phyloP scores from a whole-genome alignment of 1,140 invertebrate species.

The Nasonia longicornis region DNA sequence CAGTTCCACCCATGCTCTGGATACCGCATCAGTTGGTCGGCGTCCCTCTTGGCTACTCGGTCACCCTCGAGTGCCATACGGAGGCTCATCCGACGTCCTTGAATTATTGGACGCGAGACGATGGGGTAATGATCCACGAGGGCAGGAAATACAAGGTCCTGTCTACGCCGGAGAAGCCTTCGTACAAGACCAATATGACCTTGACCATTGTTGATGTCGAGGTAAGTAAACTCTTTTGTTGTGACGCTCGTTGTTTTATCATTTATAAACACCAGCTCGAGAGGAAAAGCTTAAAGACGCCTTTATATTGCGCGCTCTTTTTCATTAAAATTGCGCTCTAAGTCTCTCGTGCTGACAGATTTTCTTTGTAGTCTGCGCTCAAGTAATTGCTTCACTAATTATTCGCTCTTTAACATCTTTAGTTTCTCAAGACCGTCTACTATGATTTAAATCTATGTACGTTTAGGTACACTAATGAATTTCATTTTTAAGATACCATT shows the following conservation, averaged over 20 bases:
- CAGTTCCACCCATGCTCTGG: slow-evolving; percentile 91
- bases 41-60: slow-evolving; percentile 81
- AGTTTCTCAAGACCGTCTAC: neutral
- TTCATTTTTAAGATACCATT: no score
- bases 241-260: neutral
- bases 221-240: slow-evolving; percentile 57
- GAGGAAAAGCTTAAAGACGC: neutral
- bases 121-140: slow-evolving; percentile 90
- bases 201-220: slow-evolving; percentile 81
- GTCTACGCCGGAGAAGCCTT: slow-evolving; percentile 67
- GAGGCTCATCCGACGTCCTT: slow-evolving; percentile 91
- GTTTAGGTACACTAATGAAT: neutral
- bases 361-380: neutral
- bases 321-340: no score
- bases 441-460: neutral
- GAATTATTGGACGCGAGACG: slow-evolving; percentile 91
- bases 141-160: slow-evolving; percentile 81
- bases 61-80: slow-evolving; percentile 88
- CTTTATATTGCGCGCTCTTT: no score
- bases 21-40: slow-evolving; percentile 92
- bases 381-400: neutral
- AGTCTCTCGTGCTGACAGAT: neutral
- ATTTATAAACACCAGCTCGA: neutral
- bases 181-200: slow-evolving; percentile 88
- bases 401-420: neutral